A percentile compares a stretch with the other conserved stretches of the same genome.
phyloP scores from a whole-genome alignment of 64 coral and sea anemone genomes.

The Orbicella faveolata region DNA sequence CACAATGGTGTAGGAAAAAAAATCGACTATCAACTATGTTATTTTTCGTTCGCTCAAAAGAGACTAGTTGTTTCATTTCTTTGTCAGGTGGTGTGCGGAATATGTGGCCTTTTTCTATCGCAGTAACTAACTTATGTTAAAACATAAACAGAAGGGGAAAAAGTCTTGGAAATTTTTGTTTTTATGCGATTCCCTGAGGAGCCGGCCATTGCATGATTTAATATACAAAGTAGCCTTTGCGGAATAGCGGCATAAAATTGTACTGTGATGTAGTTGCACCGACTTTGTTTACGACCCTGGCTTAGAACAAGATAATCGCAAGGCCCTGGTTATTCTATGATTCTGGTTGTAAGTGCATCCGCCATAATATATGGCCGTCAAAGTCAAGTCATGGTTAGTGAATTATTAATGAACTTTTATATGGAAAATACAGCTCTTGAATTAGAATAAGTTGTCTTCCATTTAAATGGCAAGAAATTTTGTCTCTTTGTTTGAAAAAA shows the following conservation, averaged over 20 bases:
- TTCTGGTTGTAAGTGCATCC: background rate
- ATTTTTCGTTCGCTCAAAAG: background rate
- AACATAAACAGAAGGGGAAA: background rate
- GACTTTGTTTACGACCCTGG: background rate
- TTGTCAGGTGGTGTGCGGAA: background rate
- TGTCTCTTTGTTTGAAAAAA: background rate
- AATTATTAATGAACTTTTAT: constrained; percentile 35
- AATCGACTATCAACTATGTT: background rate
- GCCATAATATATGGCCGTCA: background rate
- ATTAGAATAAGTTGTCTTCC: background rate
- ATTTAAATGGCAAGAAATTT: constrained; percentile 1
- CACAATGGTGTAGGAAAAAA: background rate
- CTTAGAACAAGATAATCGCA: background rate
- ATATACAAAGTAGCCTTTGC: background rate
- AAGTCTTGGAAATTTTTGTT: constrained; percentile 5
- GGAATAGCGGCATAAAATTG: background rate
- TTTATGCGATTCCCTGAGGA: constrained; percentile 18
- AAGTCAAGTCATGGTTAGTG: constrained; percentile 33
- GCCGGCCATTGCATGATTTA: background rate
- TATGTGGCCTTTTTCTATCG: background rate
- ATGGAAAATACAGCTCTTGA: background rate
- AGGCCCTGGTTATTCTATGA: background rate
- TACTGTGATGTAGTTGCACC: background rate
- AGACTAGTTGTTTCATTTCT: background rate
- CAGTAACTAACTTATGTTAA: background rate